Base-by-base conservation (phyloP, 2,797 vertebrate species). In the Trematomus bernacchii region DNA sequence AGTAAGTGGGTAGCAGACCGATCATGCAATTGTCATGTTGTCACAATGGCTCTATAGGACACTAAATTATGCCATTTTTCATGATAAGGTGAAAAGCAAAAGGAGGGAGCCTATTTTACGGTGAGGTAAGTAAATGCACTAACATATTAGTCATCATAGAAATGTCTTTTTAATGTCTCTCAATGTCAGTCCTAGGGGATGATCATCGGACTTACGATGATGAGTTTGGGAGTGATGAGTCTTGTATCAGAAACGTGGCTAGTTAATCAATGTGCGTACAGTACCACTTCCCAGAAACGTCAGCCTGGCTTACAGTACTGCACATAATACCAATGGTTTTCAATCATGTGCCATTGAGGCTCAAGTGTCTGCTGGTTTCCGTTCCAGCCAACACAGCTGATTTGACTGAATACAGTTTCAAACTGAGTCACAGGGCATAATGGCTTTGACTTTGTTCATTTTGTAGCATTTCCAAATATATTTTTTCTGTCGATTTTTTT, bases 341-440 rank as follows among this genome's bases (percentile, higher is more conserved):
- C 76, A 88, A 80, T 89, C 87, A 85, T 73, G 48, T 44, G 40
- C 76, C 67, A 79, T 73, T 88, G 81, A 87, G 57, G 23, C 52
- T 83, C 40, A 66, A 84, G 87, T 80, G 76, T 75, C 63, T 72
- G 66, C 77, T 59, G 62, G 72, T 83, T 87, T 80, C 69, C 19
- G 4, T 68, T 71, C 52, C 61, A 79, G 65, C 30, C 69, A 54
- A 65, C 68, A 82, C 61, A 72, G 71, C 62, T 86, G 80, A 90
- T 88, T 86, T 85, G 57, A 54, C 79, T 84, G 88, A 90, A 88
- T 87, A 54, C 64, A 73, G 71, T 79, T 73, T 85, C 59, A 70
- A 64, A 75, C 53, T 66, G 68, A 75, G 46, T 67, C 76, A 58
- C 43, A 15, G 46, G 65, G 70, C 54, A 68, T 1, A 2, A 60